Percentiles rank a stretch among this genome's conserved stretches.
Conservation (phyloP, 2,113 vertebrate species). For the Chionis minor region DNA sequence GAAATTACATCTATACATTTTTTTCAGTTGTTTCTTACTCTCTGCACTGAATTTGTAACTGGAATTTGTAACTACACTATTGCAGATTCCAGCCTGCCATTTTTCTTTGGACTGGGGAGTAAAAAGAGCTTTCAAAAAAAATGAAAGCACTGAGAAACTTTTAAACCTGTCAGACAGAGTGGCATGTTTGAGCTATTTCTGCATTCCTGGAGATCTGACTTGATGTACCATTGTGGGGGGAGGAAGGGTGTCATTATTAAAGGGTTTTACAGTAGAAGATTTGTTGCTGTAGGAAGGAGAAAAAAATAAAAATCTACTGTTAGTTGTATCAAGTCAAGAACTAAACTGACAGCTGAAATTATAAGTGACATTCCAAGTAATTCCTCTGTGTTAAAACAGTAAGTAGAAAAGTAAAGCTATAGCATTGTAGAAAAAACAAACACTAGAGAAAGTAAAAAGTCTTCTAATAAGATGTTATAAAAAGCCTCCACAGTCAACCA, state of each 20-base stretch:
- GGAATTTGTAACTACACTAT: accelerated
- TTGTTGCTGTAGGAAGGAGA: neutral
- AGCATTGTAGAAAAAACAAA: neutral
- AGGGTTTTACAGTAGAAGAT: neutral
- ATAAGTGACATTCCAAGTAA: neutral
- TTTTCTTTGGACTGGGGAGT: neutral
- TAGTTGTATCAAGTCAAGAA: neutral
- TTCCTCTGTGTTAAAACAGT: neutral
- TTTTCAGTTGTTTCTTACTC: neutral
- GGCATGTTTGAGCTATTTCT: neutral
- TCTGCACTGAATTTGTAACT: neutral
- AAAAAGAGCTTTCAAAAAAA: neutral
- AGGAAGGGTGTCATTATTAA: neutral
- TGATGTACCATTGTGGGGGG: neutral
- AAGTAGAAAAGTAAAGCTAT: neutral
- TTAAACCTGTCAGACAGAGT: neutral
- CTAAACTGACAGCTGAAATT: neutral
- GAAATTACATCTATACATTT: neutral
- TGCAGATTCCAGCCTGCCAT: neutral
- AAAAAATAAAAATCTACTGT: neutral
- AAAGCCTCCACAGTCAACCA: neutral
- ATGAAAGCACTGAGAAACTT: neutral
- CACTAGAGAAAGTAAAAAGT: neutral
- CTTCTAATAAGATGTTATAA: neutral
- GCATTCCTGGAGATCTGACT: neutral